phyloP scores from a whole-genome alignment of 64 coral and sea anemone genomes.

The Porites australiensis region DNA sequence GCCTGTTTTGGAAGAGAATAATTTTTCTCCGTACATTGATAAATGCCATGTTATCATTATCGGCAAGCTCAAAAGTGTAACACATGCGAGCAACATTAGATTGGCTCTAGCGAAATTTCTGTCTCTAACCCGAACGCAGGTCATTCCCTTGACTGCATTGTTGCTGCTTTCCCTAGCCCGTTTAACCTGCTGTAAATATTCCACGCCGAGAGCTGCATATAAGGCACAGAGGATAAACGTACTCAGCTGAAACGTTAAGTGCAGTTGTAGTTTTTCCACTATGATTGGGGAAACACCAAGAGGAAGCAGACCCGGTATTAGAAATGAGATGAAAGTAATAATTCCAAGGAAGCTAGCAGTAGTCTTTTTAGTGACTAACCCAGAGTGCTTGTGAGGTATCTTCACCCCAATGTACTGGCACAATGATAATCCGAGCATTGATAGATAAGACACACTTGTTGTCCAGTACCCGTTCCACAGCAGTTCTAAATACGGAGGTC shows the following conservation, averaged over 20 bases:
- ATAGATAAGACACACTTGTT: slow-evolving; percentile 42
- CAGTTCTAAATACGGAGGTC: background rate
- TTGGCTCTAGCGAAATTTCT: slow-evolving; percentile 39
- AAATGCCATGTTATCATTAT: slow-evolving; percentile 41
- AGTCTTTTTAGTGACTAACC: slow-evolving; percentile 5
- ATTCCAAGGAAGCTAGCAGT: background rate
- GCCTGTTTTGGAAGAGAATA: background rate
- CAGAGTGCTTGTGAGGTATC: slow-evolving; percentile 32
- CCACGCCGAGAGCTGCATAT: slow-evolving; percentile 1
- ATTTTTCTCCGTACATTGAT: slow-evolving; percentile 11
- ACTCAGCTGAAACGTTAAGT: slow-evolving; percentile 29
- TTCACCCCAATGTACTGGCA: slow-evolving; percentile 42
- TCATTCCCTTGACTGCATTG: background rate
- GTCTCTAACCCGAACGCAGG: slow-evolving; percentile 17
- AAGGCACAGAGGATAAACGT: slow-evolving; percentile 21
- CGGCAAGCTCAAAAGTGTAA: slow-evolving; percentile 14
- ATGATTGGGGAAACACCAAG: background rate
- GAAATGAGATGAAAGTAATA: background rate
- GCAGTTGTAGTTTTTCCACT: slow-evolving; percentile 27
- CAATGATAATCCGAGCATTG: slow-evolving; percentile 50
- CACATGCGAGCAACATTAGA: slow-evolving; percentile 3
- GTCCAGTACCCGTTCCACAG: slow-evolving; percentile 21
- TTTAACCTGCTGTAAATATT: slow-evolving; percentile 30
- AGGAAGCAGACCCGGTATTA: background rate
- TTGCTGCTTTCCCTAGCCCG: background rate